Conservation (phyloP, 2,113 vertebrate genomes). For the Australoheros scitulus region DNA sequence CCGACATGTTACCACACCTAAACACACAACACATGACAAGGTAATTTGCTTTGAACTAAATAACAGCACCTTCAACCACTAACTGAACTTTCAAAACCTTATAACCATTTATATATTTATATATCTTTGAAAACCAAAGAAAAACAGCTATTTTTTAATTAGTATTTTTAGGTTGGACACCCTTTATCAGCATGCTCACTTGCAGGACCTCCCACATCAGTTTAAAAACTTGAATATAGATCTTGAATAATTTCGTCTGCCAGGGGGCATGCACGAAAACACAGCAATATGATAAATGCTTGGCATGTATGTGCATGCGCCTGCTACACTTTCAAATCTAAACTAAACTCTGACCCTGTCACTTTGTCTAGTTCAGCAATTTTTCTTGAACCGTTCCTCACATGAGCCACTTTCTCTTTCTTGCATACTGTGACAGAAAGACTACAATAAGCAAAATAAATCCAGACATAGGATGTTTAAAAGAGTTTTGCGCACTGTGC, state of each 20-base stretch:
- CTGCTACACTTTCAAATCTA: constrained; percentile 15
- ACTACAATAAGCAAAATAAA: background rate
- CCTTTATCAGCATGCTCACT: background rate
- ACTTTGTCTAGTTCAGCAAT: background rate
- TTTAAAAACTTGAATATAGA: constrained; percentile 12
- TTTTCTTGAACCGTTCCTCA: background rate
- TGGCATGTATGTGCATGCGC: background rate
- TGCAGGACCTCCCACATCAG: background rate
- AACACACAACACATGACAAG: background rate
- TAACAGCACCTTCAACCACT: background rate
- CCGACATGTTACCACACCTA: background rate
- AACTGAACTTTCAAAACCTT: background rate
- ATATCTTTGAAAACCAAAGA: background rate
- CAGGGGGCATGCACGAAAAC: accelerated
- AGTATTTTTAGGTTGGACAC: background rate
- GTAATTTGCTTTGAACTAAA: background rate
- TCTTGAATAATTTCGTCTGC: background rate
- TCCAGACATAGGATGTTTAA: background rate
- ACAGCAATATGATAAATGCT: constrained; percentile 11
- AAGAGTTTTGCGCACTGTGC: background rate
- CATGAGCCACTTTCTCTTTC: background rate
- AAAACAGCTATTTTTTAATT: background rate
- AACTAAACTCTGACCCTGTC: constrained; percentile 14
- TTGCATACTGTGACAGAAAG: background rate
- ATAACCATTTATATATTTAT: background rate